These are phyloP conservation scores for Vulpes lagopus DNA, from an alignment of 2,113 vertebrate genomes.

Conservation along the genomic window DNA sequence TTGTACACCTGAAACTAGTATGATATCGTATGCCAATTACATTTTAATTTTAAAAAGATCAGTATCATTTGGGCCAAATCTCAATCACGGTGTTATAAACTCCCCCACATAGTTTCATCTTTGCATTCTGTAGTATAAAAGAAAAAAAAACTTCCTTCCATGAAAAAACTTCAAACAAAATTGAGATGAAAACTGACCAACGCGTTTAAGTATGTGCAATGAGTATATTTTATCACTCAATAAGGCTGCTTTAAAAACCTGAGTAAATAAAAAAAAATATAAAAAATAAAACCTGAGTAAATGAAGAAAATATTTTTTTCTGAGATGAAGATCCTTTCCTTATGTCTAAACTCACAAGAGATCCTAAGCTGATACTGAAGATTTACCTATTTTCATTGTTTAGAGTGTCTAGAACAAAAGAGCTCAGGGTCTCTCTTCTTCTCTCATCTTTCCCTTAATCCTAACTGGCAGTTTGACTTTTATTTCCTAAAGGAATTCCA, in stretches of 20 bases:
- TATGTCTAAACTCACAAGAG: not conserved
- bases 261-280: not conserved
- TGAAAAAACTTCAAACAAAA: conserved; percentile 37
- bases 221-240: not conserved
- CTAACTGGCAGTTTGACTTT: not conserved
- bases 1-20: not conserved
- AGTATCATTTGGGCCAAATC: not conserved
- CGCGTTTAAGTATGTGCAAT: not conserved
- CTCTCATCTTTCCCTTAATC: not conserved
- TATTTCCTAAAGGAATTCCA: not conserved
- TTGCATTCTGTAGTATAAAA: not conserved
- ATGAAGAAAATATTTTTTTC: not conserved
- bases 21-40: not conserved
- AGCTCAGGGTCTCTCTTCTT: not conserved
- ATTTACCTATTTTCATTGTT: not conserved
- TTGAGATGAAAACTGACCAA: not conserved
- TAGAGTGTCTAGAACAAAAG: not conserved
- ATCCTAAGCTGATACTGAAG: not conserved
- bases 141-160: not conserved
- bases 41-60: not conserved
- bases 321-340: not conserved
- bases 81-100: not conserved
- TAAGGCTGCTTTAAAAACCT: not conserved
- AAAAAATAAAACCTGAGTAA: not conserved
- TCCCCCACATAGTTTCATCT: not conserved